Base-by-base conservation (phyloP, 2,797 vertebrate genomes). In the Leontocebus nigricollis region DNA sequence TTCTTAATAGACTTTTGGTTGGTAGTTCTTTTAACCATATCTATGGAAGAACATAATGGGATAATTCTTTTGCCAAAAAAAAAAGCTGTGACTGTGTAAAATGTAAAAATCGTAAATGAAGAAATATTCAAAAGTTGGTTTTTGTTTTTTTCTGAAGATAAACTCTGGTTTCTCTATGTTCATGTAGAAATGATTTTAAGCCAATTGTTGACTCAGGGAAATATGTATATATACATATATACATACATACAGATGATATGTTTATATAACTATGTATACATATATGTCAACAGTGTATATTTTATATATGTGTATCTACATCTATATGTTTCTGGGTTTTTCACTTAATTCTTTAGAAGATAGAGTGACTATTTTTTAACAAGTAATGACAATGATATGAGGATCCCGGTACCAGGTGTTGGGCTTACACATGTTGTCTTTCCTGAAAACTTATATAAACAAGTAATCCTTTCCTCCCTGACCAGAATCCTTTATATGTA, bases 301-400 rank as follows among this genome's bases (percentile, higher is more conserved):
- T 79, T 44, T 97, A 70, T 81, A 12, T 20, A 1, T 7, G 4
- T 46, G 27, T 20, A 39, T 20, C 10, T 11, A 50, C 41, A 33
- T 30, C 0, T 0, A 19, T 61, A 39, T 94, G 93, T 87, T 98
- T 95, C 61, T 41, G 70, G 7, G 55, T 4, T 48, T 26, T 91
- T 75, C 0, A 17, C 92, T 70, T 0, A 20, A 77, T 97, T 94
- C 46, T 22, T 95, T 89, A 59, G 48, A 89, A 92, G 41, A 59
- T 1, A 12, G 9, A 93, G 96, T n/a, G 61, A 50, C 96, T 73
- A 82, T 97, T 97, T 75, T 87, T 61, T 94, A 95, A 57, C 72
- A 80, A 44, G 10, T 96, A 97, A 96, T 97, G 97, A 96, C 76
- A 0, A 8, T 44, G 93, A 61, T 88, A 39, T 97, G 95, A 97